phyloP scores from a whole-genome alignment of 37 sponge, comb jelly and placozoan species.

The Aplysina aerophoba region DNA sequence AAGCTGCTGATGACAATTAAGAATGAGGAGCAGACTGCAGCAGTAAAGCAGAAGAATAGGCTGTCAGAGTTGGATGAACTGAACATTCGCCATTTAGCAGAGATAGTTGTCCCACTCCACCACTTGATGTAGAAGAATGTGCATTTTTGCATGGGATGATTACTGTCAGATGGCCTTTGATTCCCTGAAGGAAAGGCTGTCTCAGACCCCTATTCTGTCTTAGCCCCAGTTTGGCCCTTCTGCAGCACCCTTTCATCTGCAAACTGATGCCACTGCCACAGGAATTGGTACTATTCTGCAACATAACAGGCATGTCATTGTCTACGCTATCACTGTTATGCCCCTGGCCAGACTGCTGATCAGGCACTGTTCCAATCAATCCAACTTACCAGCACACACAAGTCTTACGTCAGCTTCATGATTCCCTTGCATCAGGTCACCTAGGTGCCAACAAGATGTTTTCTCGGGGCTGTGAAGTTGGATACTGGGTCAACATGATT shows the following conservation, averaged over 20 bases:
- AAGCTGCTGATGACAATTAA: too few species aligned
- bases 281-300: constrained; percentile 70
- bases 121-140: constrained; percentile 49
- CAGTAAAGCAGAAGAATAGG: background rate
- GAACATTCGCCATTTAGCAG: constrained; percentile 50
- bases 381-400: background rate
- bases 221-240: constrained; percentile 46
- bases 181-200: too few species aligned
- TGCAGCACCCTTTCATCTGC: constrained; percentile 43
- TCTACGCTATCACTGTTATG: constrained; percentile 49
- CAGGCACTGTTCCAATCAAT: constrained; percentile 25
- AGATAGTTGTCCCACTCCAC: constrained; percentile 58
- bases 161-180: too few species aligned
- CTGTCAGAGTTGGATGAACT: background rate
- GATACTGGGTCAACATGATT: constrained; percentile 64
- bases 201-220: too few species aligned
- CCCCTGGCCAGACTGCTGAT: constrained; percentile 8
- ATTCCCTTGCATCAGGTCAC: constrained; percentile 49
- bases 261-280: constrained; percentile 71
- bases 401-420: constrained; percentile 21
- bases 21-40: background rate
- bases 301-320: constrained; percentile 51
- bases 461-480: constrained; percentile 5
- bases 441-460: constrained; percentile 62
- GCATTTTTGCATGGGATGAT: constrained; percentile 34